Base-by-base conservation (phyloP, 2,113 vertebrate genomes). In the Ophiodon elongatus region DNA sequence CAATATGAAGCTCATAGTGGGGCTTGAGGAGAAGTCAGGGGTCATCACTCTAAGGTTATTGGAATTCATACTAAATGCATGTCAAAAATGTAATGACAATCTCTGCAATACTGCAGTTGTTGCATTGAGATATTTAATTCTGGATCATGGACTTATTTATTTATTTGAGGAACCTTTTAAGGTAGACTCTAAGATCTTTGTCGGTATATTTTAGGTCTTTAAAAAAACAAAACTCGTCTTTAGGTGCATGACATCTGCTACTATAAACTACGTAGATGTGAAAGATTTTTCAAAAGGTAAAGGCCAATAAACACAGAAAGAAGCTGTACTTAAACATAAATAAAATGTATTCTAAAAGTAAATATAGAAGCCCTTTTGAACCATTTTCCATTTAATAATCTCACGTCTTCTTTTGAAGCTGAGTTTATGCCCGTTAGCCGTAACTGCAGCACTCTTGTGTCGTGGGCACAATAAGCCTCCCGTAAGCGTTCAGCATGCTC, bases 381-480 rank as follows among this genome's bases (percentile, higher is more conserved):
- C 14, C 47, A 35, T 79, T 73, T 81, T 73, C 35, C 3, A 4
- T 83, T 79, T 67, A 27, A 56, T 70, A 41, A 77, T 19, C n/a
- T n/a, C 54, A 41, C 76, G 17, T 84, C 47, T n/a, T 80, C 76
- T 73, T 84, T 86, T 66, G 11, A 54, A 79, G 64, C 47, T 14
- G 3, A 62, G 62, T 82, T 84, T 67, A 52, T 85, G 62, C 72
- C 84, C 39, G 50, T 27, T 47, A 76, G 87, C 89, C 75, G 66
- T 76, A 59, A 90, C 76, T 41, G 1, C 57, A 84, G 80, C 79
- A 88, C 87, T 89, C 73, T 31, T 67, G 69, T 86, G 82, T 93
- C 68, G 70, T 60, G 79, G 66, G 80, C 86, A 91, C 87, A 90
- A 89, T 89, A 84, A 87, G 82, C 21, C 70, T 82, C 74, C 76